Percentiles rank a stretch among this genome's conserved stretches.
phyloP scores from a whole-genome alignment of 2,113 vertebrate genomes.

The Neogobius melanostomus region DNA sequence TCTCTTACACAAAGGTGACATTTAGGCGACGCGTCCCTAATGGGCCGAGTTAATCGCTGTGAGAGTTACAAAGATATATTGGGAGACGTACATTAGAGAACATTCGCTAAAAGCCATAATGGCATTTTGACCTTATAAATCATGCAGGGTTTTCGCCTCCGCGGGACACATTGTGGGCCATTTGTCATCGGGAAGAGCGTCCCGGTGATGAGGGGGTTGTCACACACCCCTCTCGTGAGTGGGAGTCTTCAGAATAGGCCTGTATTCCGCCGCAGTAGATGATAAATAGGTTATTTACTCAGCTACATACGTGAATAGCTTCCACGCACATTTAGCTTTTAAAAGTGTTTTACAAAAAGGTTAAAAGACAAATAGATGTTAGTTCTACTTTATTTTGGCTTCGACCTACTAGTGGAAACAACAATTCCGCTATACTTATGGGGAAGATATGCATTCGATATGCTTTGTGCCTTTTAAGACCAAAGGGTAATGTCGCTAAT shows the following conservation, averaged over 20 bases:
- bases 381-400: no score
- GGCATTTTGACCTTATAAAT: neutral
- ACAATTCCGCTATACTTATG: no score
- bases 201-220: neutral
- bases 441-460: no score
- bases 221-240: neutral
- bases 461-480: no score
- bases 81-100: neutral
- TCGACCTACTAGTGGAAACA: no score
- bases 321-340: no score
- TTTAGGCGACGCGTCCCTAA: neutral
- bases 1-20: slow-evolving; percentile 1
- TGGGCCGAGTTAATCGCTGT: neutral
- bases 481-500: no score
- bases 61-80: neutral
- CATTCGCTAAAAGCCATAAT: neutral
- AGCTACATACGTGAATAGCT: no score
- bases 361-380: no score
- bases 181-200: neutral
- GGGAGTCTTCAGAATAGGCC: neutral
- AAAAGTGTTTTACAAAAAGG: no score
- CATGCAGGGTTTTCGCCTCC: neutral
- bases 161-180: neutral
- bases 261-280: neutral
- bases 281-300: no score